A percentile compares a stretch with the other conserved stretches of the same genome.
These are phyloP conservation scores for Dicrostonyx torquatus DNA, from an alignment of 2,797 vertebrate genomes.

Conservation along the genomic window DNA sequence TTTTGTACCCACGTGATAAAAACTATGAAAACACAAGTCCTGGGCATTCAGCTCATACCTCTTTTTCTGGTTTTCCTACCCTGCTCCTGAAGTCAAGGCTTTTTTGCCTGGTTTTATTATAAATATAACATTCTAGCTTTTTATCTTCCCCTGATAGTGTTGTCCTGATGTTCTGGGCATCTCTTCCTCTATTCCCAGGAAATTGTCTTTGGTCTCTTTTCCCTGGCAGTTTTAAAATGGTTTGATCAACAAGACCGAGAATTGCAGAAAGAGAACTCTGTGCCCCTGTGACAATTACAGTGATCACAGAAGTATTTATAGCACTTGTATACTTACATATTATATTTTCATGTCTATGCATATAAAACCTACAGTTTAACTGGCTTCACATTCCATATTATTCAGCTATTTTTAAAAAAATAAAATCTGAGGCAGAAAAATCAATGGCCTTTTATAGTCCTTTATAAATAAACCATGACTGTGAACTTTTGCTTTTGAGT, in stretches of 20 bases:
- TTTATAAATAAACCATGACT: not conserved
- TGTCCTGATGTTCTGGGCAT: not conserved
- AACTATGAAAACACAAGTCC: not conserved
- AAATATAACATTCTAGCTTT: not conserved
- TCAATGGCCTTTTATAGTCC: not conserved
- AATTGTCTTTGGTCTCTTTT: not conserved
- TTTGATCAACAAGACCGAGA: not conserved
- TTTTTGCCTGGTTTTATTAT: not conserved
- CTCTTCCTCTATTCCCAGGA: not conserved
- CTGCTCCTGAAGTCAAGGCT: not conserved
- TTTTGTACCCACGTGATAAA: not conserved
- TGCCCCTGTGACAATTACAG: not conserved
- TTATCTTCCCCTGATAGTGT: too few relatives aligned
- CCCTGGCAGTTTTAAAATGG: not conserved
- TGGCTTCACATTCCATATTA: slow-evolving; percentile 7
- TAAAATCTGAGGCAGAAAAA: not conserved
- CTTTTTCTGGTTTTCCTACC: not conserved
- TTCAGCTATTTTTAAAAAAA: not conserved
- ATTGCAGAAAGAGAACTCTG: not conserved
- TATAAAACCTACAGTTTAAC: not conserved
- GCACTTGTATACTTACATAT: not conserved
- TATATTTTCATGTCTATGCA: not conserved
- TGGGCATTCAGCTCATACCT: not conserved
- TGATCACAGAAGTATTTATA: not conserved
- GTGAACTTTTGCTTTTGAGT: not conserved